Percentiles rank a stretch among this genome's conserved stretches.
These are phyloP conservation scores for Charanyca ferruginea DNA, from an alignment of 2,888 invertebrate species.

Conservation along the genomic window DNA sequence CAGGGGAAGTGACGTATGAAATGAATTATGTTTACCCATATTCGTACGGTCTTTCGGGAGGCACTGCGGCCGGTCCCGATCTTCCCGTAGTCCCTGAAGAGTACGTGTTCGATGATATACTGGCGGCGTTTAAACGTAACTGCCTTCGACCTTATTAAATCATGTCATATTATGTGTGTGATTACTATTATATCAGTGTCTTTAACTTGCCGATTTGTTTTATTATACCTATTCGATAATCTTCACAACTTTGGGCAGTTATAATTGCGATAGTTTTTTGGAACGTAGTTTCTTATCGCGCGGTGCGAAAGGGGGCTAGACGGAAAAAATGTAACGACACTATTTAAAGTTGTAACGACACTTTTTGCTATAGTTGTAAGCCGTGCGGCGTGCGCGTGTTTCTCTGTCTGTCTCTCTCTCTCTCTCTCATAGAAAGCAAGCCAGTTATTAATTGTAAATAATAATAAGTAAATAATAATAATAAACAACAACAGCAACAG, in stretches of 20 bases:
- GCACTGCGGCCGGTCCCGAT: conserved; percentile 27
- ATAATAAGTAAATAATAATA: too few species aligned
- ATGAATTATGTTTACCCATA: conserved; percentile 56
- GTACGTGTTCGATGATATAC: conserved; percentile 46
- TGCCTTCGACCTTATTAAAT: conserved; percentile 24
- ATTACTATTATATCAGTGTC: conserved; percentile 10
- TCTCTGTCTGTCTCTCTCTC: too few species aligned
- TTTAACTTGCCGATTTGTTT: conserved; percentile 19
- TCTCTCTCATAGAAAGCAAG: too few species aligned
- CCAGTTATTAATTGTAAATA: too few species aligned
- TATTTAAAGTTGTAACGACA: too few species aligned
- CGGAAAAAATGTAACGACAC: too few species aligned
- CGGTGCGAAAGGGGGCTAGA: too few species aligned
- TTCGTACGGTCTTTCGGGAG: conserved; percentile 59
- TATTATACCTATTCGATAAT: not conserved
- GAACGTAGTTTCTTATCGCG: too few species aligned
- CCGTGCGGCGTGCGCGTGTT: too few species aligned
- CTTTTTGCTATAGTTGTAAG: too few species aligned
- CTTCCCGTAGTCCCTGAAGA: conserved; percentile 55
- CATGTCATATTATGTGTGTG: not conserved
- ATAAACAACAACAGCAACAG: too few species aligned
- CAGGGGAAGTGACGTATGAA: conserved; percentile 40
- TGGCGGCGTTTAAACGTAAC: conserved; percentile 28
- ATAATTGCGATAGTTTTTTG: not conserved
- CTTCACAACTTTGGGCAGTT: not conserved